These are phyloP conservation scores for Semnopithecus entellus DNA, from an alignment of 2,113 vertebrate genomes.

Conservation along the genomic window DNA sequence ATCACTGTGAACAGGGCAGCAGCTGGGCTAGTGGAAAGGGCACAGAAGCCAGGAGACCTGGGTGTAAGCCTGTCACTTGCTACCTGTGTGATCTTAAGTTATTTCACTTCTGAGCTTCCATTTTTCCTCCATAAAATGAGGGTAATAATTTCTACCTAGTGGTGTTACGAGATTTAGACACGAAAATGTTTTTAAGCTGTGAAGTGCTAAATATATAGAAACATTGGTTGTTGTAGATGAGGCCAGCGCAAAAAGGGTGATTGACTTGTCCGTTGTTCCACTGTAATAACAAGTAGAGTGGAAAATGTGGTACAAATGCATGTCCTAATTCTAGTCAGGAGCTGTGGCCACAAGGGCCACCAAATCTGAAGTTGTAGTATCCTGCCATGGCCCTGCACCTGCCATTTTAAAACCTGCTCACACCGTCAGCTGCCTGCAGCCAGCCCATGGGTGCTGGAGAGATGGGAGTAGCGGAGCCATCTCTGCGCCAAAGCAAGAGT, in stretches of 20 bases:
- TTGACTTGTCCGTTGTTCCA: background rate
- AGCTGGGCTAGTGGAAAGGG: background rate
- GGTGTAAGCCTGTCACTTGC: no score
- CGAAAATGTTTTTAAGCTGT: background rate
- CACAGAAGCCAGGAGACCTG: background rate
- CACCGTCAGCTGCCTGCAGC: background rate
- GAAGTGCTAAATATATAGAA: background rate
- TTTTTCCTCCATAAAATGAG: background rate
- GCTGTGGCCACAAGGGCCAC: background rate
- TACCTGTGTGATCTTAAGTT: background rate
- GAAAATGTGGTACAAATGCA: background rate
- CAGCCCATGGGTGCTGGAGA: fast-evolving
- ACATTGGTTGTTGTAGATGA: background rate
- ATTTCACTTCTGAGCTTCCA: background rate
- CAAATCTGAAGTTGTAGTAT: background rate
- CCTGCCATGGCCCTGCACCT: background rate
- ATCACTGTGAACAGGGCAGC: background rate
- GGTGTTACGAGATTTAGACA: background rate
- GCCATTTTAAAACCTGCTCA: background rate
- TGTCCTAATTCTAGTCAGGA: background rate
- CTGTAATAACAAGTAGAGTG: background rate
- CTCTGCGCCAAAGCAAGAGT: conserved; percentile 38
- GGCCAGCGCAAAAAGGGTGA: background rate
- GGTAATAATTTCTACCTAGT: background rate
- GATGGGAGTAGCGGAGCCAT: background rate